Conservation (phyloP, 2,888 invertebrate species). For the Lithodes maja region DNA sequence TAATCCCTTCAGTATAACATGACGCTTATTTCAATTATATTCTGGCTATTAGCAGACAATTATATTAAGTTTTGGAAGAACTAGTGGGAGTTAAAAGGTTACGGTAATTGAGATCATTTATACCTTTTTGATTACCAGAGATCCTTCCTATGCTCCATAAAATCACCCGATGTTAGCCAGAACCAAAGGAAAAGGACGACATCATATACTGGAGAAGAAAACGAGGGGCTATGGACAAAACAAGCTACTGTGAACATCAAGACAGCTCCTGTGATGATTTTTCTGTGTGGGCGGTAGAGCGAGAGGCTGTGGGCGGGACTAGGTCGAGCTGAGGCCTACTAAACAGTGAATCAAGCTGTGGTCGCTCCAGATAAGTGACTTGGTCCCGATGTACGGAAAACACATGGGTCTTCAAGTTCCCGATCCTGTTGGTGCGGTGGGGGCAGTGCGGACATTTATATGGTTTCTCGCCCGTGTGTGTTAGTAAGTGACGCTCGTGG, state of each 20-base stretch:
- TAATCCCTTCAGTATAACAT: too few species aligned
- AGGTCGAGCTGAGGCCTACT: background rate
- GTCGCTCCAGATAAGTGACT: background rate
- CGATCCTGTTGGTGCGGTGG: constrained; percentile 62
- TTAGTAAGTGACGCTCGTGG: constrained; percentile 56
- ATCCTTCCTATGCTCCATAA: too few species aligned
- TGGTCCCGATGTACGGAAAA: constrained; percentile 48
- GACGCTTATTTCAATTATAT: too few species aligned
- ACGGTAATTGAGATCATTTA: too few species aligned
- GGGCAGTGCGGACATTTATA: constrained; percentile 63
- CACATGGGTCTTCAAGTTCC: constrained; percentile 60
- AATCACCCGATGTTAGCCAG: too few species aligned
- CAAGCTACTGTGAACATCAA: constrained; percentile 1
- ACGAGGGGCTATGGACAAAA: too few species aligned
- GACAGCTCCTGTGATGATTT: constrained; percentile 4
- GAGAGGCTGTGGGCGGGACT: background rate
- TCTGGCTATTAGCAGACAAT: too few species aligned
- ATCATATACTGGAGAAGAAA: too few species aligned
- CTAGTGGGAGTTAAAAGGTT: too few species aligned
- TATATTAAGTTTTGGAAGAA: too few species aligned
- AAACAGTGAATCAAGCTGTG: background rate
- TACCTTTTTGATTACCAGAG: too few species aligned
- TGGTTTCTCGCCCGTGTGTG: constrained; percentile 65
- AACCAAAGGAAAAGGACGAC: too few species aligned
- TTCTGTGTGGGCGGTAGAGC: background rate